Evolutionary conservation across 2,113 vertebrate genomes (phyloP).

Genomic region (Urocitellus parryii): DNA sequence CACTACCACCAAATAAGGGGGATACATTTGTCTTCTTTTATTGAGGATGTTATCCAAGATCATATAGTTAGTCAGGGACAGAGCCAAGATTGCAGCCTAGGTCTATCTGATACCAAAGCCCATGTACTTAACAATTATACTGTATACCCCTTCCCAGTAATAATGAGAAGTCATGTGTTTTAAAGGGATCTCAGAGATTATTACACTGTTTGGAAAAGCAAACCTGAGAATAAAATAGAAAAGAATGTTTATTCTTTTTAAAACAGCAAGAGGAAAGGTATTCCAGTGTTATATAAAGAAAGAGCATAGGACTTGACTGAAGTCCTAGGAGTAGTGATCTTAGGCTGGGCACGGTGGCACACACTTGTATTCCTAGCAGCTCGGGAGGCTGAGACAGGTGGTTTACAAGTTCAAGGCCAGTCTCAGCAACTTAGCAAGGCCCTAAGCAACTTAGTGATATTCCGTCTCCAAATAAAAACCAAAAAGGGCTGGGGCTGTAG

Average conservation of each 20-base stretch:
- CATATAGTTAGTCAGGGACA: neutral
- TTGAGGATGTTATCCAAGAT: neutral
- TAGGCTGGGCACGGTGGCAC: neutral
- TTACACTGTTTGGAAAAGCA: conserved; percentile 50
- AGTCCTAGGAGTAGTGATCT: conserved; percentile 5
- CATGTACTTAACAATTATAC: neutral
- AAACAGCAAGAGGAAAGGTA: conserved; percentile 20
- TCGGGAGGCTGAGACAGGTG: too few species aligned
- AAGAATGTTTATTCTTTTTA: conserved; percentile 41
- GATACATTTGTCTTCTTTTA: conserved; percentile 49
- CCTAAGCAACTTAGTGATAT: too few species aligned
- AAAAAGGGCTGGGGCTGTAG: too few species aligned
- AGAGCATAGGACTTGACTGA: neutral
- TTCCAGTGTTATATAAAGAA: neutral
- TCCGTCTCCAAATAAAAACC: too few species aligned
- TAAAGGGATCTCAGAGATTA: conserved; percentile 41
- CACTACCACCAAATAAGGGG: neutral
- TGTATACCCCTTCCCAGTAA: neutral
- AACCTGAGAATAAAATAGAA: conserved; percentile 38
- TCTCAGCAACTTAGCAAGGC: too few species aligned
- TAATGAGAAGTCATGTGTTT: neutral
- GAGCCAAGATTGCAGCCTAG: conserved; percentile 41
- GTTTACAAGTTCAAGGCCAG: too few species aligned
- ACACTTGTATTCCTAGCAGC: too few species aligned
- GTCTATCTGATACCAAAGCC: neutral